Conservation (phyloP, 2,888 invertebrate species). For the Beris morrisii region DNA sequence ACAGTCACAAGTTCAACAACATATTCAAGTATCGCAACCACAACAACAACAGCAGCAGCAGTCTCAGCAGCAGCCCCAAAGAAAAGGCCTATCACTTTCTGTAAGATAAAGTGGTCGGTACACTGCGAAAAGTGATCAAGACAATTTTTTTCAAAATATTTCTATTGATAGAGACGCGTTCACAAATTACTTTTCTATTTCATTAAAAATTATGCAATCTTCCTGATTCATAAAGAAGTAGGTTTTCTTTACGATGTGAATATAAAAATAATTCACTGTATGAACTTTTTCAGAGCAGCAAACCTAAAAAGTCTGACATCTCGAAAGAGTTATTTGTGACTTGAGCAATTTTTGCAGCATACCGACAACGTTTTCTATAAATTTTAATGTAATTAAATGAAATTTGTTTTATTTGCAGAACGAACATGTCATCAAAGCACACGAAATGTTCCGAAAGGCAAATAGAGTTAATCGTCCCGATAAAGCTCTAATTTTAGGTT, state of each 20-base stretch:
- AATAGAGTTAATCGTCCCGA: slow-evolving; percentile 95
- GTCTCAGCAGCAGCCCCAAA: slow-evolving; percentile 44
- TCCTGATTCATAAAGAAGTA: too few relatives aligned
- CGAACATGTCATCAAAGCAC: slow-evolving; percentile 95
- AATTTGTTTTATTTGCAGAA: slow-evolving; percentile 63
- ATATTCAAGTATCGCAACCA: slow-evolving; percentile 41
- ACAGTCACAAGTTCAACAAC: slow-evolving; percentile 47
- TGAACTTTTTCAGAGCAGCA: too few relatives aligned
- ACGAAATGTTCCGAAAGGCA: slow-evolving; percentile 95
- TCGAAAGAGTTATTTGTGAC: too few relatives aligned
- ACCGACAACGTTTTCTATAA: too few relatives aligned
- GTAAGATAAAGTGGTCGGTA: slow-evolving; percentile 45
- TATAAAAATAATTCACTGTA: too few relatives aligned
- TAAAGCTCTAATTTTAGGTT: slow-evolving; percentile 95
- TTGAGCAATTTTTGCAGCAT: too few relatives aligned
- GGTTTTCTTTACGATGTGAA: too few relatives aligned
- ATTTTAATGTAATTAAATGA: background rate
- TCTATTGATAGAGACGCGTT: too few relatives aligned
- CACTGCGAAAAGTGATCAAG: background rate
- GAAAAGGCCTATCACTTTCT: slow-evolving; percentile 54
- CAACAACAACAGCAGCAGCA: slow-evolving; percentile 46
- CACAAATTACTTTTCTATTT: too few relatives aligned
- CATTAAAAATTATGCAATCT: too few relatives aligned
- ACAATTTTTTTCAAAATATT: background rate
- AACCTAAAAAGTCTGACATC: too few relatives aligned